Conservation (phyloP, 1,140 invertebrate genomes). For the Neodiprion pinetum region DNA sequence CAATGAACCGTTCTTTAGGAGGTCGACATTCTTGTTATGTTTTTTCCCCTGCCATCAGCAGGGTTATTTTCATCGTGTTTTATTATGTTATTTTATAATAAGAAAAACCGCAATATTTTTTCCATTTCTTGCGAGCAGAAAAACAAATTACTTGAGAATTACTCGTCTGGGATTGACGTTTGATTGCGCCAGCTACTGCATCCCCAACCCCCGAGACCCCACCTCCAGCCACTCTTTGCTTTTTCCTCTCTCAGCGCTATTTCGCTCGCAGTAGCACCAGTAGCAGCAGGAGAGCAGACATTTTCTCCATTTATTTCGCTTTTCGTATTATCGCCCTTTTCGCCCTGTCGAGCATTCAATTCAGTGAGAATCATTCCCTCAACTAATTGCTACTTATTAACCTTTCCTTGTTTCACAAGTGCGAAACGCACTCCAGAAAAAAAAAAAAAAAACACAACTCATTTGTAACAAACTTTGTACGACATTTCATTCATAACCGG, state of each 20-base stretch:
- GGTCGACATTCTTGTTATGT: no score
- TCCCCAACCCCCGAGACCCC: conserved; percentile 26
- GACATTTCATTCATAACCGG: no score
- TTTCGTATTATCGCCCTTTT: conserved; percentile 44
- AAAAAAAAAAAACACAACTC: no score
- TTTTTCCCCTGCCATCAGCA: no score
- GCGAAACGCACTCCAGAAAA: no score
- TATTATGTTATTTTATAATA: conserved; percentile 17
- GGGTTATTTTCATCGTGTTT: no score
- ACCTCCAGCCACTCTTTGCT: conserved; percentile 25
- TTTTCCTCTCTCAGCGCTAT: background rate
- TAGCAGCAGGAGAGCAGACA: conserved; percentile 2
- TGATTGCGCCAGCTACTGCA: conserved; percentile 36
- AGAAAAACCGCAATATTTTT: conserved; percentile 36
- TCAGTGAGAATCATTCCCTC: conserved; percentile 46
- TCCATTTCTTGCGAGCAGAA: conserved; percentile 23
- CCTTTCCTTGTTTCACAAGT: background rate
- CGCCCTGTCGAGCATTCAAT: conserved; percentile 34
- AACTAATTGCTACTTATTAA: conserved; percentile 44
- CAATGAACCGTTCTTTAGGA: background rate
- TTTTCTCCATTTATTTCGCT: conserved; percentile 21
- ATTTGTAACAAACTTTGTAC: no score
- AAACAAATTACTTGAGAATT: conserved; percentile 51
- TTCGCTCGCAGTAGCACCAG: background rate
- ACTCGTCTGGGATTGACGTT: conserved; percentile 53